Base-by-base conservation (phyloP, 2,888 invertebrate genomes). In the Tachystola acroxantha region DNA sequence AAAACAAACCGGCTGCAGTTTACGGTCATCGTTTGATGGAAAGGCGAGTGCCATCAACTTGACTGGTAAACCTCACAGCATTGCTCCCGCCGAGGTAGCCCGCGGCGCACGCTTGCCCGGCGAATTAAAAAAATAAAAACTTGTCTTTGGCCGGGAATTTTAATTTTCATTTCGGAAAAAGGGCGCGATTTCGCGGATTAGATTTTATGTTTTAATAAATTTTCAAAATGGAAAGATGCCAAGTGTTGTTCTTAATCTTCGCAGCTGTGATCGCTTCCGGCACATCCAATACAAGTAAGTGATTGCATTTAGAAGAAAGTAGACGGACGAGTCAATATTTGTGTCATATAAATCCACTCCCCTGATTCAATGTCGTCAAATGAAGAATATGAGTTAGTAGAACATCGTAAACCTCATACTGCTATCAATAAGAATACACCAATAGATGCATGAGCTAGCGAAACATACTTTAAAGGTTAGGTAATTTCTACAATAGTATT, bases 211-310 rank as follows among this genome's bases (percentile, higher is more conserved):
- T 34, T 31, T 27, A 10, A 32, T 36, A 43, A 34, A 42, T 43
- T 41, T 40, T 29, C 29, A 34, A 56, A 48, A 85, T 85, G 84
- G 66, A 73, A 47, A 57, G 46, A 44, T 57, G 60, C 38, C 55
- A 64, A 67, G 68, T 74, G 68, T 53, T 74, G 43, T 45, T 78
- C 44, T 48, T 77, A 36, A 45, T 77, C 43, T 65, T 81, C 37
- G 64, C 69, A 33, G 70, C 70, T 27, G 62, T 68, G 39, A 47
- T 75, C 40, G 65, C 75, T 22, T 63, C 75, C 43, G 67, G 72
- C 42, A 61, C 77, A 11, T 73, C 81, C 13, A 68, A 76, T 44
- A 64, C 80, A 69, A 76, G 85, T 85, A 75, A 86, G 85, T 84
- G 40, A 41, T 37, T 35, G 36, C 37, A 27, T 53, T 54, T 54